Conservation (phyloP, 2,888 invertebrate genomes). For the Eupeodes luniger region DNA sequence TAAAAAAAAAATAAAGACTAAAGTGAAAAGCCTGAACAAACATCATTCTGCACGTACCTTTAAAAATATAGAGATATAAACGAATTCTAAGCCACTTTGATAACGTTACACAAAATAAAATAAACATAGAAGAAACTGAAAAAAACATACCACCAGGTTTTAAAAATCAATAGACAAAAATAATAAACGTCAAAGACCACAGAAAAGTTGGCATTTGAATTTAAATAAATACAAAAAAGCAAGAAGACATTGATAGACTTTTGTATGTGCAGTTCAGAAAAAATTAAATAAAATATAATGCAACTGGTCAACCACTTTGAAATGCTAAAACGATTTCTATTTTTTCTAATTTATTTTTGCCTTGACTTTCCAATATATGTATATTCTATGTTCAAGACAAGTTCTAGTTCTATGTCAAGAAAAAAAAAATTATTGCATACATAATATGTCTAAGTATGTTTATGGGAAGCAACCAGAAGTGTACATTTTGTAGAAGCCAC, state of each 20-base stretch:
- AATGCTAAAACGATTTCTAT: slow-evolving; percentile 1
- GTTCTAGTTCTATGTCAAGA: not conserved
- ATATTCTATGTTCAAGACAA: not conserved
- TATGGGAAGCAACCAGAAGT: not conserved
- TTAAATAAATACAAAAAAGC: not conserved
- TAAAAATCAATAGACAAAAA: slow-evolving; percentile 27
- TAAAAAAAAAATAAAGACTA: not conserved
- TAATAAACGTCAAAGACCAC: slow-evolving; percentile 36
- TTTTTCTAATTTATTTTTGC: not conserved
- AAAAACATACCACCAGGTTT: not conserved
- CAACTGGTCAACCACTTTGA: slow-evolving; percentile 23
- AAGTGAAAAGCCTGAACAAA: slow-evolving; percentile 44
- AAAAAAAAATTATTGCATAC: not conserved
- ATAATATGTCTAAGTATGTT: not conserved
- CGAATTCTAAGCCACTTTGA: slow-evolving; percentile 24
- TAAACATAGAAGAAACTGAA: not conserved
- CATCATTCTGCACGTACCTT: slow-evolving; percentile 35
- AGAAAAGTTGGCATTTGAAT: slow-evolving; percentile 13
- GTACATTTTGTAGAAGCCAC: not conserved
- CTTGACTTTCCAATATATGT: slow-evolving; percentile 5
- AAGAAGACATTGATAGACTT: not conserved
- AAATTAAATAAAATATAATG: not conserved
- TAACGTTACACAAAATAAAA: slow-evolving; percentile 8
- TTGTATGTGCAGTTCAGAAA: not conserved
- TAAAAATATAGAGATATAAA: not conserved